A percentile compares a stretch with the other conserved stretches of the same genome.
Evolutionary conservation across 2,797 vertebrate species (phyloP).

Genomic region (Syncerus caffer): DNA sequence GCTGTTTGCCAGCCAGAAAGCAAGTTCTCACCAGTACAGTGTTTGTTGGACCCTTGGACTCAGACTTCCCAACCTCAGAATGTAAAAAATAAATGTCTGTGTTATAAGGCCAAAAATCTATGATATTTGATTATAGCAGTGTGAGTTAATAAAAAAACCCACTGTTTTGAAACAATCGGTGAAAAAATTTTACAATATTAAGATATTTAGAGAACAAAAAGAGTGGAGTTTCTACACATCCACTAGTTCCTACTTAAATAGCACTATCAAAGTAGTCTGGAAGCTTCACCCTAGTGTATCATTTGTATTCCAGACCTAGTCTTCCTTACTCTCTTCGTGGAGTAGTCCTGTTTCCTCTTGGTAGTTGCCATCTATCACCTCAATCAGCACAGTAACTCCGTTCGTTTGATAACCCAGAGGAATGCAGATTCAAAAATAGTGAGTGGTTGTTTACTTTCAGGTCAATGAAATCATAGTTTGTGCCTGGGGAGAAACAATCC

Average conservation of each 20-base stretch:
- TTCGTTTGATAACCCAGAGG: background rate
- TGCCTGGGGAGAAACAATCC: background rate
- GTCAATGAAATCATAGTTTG: background rate
- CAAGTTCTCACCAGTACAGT: background rate
- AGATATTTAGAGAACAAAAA: background rate
- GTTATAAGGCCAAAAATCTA: background rate
- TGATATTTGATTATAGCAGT: background rate
- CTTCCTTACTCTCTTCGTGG: background rate
- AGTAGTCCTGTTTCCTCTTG: background rate
- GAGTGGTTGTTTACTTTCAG: background rate
- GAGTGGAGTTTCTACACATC: background rate
- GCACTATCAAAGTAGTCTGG: background rate
- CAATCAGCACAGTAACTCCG: background rate
- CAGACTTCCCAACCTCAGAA: background rate
- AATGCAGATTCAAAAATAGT: background rate
- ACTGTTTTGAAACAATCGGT: background rate
- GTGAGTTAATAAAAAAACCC: no score
- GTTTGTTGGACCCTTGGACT: background rate
- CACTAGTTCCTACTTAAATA: background rate
- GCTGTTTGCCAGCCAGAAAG: background rate
- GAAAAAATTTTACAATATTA: background rate
- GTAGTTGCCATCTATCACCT: background rate
- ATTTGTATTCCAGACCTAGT: background rate
- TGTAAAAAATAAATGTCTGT: background rate
- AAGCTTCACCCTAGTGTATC: background rate